Conservation (phyloP, 2,888 invertebrate genomes). For the Drepanosiphum platanoidis region DNA sequence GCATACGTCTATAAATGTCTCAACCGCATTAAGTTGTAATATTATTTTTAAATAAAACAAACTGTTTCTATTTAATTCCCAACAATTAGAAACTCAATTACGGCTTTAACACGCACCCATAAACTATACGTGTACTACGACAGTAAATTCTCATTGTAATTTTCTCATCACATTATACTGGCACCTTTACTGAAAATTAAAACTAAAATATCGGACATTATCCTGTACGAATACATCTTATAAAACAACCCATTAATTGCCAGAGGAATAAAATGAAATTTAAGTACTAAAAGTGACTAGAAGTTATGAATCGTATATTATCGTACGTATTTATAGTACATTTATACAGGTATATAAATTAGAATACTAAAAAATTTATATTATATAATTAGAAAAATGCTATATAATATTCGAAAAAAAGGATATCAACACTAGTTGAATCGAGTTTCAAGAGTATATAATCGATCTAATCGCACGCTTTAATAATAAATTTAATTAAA, state of each 20-base stretch:
- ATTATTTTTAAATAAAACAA: slow-evolving; percentile 15
- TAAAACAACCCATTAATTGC: background rate
- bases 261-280: background rate
- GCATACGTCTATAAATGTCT: slow-evolving; percentile 14
- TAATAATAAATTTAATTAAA: too few relatives aligned
- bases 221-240: background rate
- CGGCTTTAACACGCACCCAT: background rate
- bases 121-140: background rate
- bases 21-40: background rate
- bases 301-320: too few relatives aligned
- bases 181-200: background rate
- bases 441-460: too few relatives aligned
- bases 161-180: background rate
- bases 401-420: too few relatives aligned
- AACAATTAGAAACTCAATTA: background rate
- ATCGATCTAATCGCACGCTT: too few relatives aligned
- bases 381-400: too few relatives aligned
- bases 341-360: too few relatives aligned
- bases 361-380: too few relatives aligned
- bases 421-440: too few relatives aligned
- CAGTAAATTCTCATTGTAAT: background rate
- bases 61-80: background rate
- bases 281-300: too few relatives aligned
- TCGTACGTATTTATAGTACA: too few relatives aligned
- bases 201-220: background rate